Base-by-base conservation (phyloP, 2,113 vertebrate species). In the Solea solea region DNA sequence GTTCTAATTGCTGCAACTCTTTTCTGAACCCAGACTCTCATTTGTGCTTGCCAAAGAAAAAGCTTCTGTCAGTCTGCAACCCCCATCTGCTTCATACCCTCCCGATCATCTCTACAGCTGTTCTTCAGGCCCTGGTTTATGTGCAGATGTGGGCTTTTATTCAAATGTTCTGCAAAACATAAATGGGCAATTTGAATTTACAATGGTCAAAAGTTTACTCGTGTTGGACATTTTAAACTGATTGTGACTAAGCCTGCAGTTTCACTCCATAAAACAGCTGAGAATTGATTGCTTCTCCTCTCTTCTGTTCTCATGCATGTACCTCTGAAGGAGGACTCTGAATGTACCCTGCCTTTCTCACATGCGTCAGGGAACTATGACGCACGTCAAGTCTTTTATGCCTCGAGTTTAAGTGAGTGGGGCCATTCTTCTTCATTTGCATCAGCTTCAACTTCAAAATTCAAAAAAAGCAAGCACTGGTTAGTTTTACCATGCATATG, bases 101-200 rank as follows among this genome's bases (percentile, higher is more conserved):
- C 55, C 52, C 72, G 74, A 81, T 80, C 70, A 61, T 25, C 74
- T 58, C 40, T 56, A 56, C 79, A 88, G 81, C 86, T 83, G 86
- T 42, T 72, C 65, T 64, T 45, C 52, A 62, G 62, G 71, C 58
- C 10, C 64, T 64, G 51, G 59, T 39, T 64, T 44, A 62, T 59
- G 63, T 54, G 55, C 78, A 80, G 67, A 83, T 83, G 71, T 80
- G 49, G 14, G 56, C 16, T 58, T 78, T 72, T 50, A 66, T 73
- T 79, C 57, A 62, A 15, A 45, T 58, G 41, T 10, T 27, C 13
- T 39, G 15, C 57, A 2, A 16, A 21, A 49, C 56, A 57, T 67
- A 34, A 34, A 34, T 60, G 62, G 44, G 56, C 76, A 34, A 72
- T 55, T 77, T 51, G 49, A 75, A 76, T 78, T 64, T 21, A 6